Evolutionary conservation across 2,888 invertebrate genomes (phyloP), one percentile per base, ranked within the genome.

Genomic region (Acanthosepion esculentum): DNA sequence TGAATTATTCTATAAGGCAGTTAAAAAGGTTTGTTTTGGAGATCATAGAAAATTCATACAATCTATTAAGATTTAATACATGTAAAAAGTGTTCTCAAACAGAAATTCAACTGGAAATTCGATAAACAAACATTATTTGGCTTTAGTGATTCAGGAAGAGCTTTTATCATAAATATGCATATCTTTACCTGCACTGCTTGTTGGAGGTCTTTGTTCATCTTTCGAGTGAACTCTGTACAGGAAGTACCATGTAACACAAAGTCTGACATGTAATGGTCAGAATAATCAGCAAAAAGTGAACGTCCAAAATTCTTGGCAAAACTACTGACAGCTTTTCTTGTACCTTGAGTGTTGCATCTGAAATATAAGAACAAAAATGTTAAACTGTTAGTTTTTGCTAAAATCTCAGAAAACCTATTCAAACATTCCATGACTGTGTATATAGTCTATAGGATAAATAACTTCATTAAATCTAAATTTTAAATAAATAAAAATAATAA

Each of bases 171-270:
- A 29, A 59, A 20, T 59, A 59, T 20, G 20, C 59, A 59, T 59
- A 50, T 48, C 1, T 20, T 94, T 95, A 97, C 97, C 97, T 97
- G 97, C 8, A 96, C 96, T 91, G 97, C 96, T 95, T 96, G 96
- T 91, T 96, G 95, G 26, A 97, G 96, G 96, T 97, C 97, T 92
- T 96, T 95, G 93, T 96, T 95, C 92, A 97, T 96, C 94, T 96
- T 97, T 18, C 96, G 95, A 53, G 96, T 96, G 95, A 96, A 97
- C 55, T 97, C 95, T 29, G 95, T 95, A 94, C 97, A 97, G 23
- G 96, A 97, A 0, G 97, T 97, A 1, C 97, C 97, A 95, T 97
- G 97, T 7, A 97, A 96, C 33, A 97, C 97, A 96, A 97, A 97
- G 95, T 97, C 97, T 5, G 97, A 97, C 95, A 97, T 96, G 96